Evolutionary conservation across 2,797 vertebrate species (phyloP).

Genomic region (Emys orbicularis): DNA sequence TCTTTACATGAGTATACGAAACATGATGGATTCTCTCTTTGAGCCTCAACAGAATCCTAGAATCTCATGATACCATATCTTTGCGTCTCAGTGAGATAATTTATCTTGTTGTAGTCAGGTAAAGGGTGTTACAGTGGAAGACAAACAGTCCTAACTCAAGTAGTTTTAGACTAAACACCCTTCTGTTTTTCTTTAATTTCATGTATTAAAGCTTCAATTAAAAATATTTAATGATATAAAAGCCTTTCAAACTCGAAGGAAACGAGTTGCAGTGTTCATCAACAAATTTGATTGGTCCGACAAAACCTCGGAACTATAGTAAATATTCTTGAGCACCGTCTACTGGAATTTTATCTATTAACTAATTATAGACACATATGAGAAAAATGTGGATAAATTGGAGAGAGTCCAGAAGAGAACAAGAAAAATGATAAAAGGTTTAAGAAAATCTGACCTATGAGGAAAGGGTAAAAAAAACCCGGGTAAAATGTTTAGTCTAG

Average conservation of each 20-base stretch:
- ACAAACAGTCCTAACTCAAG: not conserved
- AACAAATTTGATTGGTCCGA: not conserved
- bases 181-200: not conserved
- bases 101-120: not conserved
- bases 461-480: not conserved
- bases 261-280: not conserved
- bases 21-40: not conserved
- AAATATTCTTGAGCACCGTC: not conserved
- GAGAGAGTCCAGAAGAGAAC: not conserved
- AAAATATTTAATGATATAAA: not conserved
- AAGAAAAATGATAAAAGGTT: not conserved
- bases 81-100: not conserved
- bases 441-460: not conserved
- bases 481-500: not conserved
- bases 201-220: not conserved
- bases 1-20: not conserved
- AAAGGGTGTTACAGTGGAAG: accelerated
- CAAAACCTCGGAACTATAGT: accelerated
- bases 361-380: not conserved
- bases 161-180: not conserved
- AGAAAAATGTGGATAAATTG: not conserved
- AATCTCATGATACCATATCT: not conserved
- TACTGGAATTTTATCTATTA: not conserved
- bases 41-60: not conserved
- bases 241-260: not conserved